A percentile compares a stretch with the other conserved stretches of the same genome.
Conservation (phyloP, 2,888 invertebrate genomes). For the Drosophila austrosaltans region DNA sequence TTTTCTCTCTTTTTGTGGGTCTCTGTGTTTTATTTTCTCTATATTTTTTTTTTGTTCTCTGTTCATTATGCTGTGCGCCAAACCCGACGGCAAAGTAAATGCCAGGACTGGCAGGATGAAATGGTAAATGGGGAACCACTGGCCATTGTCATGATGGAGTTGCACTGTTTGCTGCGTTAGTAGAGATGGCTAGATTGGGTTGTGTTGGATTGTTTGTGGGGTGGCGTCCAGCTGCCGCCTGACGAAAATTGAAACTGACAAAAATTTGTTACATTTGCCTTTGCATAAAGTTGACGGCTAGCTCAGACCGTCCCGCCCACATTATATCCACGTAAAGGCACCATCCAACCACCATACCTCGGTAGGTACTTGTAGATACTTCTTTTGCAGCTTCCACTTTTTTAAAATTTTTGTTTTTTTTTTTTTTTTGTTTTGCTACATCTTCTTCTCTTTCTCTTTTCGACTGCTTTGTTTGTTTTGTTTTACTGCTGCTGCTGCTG, state of each 20-base stretch:
- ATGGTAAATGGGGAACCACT: slow-evolving; percentile 62
- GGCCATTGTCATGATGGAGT: slow-evolving; percentile 69
- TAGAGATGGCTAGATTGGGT: slow-evolving; percentile 3
- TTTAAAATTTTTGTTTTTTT: slow-evolving; percentile 27
- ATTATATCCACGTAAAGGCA: not conserved
- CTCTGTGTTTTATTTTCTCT: slow-evolving; percentile 22
- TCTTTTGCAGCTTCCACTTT: slow-evolving; percentile 40
- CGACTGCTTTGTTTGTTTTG: slow-evolving; percentile 70
- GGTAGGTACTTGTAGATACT: slow-evolving; percentile 51
- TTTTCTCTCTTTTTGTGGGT: slow-evolving; percentile 29
- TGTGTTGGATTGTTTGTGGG: not conserved
- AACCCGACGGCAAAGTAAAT: slow-evolving; percentile 81
- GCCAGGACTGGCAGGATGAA: slow-evolving; percentile 46
- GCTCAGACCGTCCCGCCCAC: slow-evolving; percentile 9
- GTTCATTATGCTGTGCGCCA: slow-evolving; percentile 75
- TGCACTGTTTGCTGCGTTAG: slow-evolving; percentile 23
- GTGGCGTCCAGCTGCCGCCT: slow-evolving; percentile 32
- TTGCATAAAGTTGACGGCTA: slow-evolving; percentile 59
- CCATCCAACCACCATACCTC: slow-evolving; percentile 46
- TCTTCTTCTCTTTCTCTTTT: slow-evolving; percentile 40
- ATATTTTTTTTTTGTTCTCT: slow-evolving; percentile 55
- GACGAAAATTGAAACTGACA: slow-evolving; percentile 81
- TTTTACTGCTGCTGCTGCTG: slow-evolving; percentile 58
- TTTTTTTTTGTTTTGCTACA: slow-evolving; percentile 24
- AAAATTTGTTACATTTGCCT: slow-evolving; percentile 77